phyloP scores from a whole-genome alignment of 2,888 invertebrate species.

The Laspeyria flexula region DNA sequence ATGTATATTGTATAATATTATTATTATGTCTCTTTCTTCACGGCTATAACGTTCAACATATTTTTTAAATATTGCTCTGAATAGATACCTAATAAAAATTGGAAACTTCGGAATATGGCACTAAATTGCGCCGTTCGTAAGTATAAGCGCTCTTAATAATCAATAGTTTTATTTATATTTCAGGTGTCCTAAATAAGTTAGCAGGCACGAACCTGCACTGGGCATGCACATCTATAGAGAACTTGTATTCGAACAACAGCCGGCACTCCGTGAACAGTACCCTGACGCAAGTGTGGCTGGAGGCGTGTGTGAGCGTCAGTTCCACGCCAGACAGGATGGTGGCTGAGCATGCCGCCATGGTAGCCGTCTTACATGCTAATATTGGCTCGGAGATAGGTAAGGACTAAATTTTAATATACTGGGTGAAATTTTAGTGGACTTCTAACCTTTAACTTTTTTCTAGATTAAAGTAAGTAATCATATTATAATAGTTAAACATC shows the following conservation, averaged over 20 bases:
- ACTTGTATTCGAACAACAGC: slow-evolving; percentile 91
- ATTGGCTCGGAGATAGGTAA: slow-evolving; percentile 96
- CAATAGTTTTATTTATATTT: neutral
- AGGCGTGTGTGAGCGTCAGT: slow-evolving; percentile 88
- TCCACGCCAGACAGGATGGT: slow-evolving; percentile 91
- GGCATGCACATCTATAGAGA: slow-evolving; percentile 92
- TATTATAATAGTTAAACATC: no score
- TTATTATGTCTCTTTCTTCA: no score
- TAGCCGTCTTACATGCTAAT: slow-evolving; percentile 95
- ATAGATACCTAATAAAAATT: no score
- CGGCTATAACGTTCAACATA: no score
- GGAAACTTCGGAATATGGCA: no score
- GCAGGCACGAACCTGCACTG: slow-evolving; percentile 95
- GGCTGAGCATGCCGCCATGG: slow-evolving; percentile 93
- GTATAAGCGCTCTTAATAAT: no score
- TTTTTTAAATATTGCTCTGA: no score
- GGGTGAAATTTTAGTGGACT: no score
- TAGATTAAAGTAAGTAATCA: no score
- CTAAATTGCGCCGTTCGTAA: no score
- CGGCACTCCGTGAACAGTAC: slow-evolving; percentile 94
- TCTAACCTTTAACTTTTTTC: no score
- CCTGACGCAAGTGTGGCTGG: slow-evolving; percentile 89
- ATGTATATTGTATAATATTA: no score
- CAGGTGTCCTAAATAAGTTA: slow-evolving; percentile 92
- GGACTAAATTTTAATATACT: slow-evolving; percentile 35